Conservation (phyloP, 2,888 invertebrate species). For the Morinoia aosen region DNA sequence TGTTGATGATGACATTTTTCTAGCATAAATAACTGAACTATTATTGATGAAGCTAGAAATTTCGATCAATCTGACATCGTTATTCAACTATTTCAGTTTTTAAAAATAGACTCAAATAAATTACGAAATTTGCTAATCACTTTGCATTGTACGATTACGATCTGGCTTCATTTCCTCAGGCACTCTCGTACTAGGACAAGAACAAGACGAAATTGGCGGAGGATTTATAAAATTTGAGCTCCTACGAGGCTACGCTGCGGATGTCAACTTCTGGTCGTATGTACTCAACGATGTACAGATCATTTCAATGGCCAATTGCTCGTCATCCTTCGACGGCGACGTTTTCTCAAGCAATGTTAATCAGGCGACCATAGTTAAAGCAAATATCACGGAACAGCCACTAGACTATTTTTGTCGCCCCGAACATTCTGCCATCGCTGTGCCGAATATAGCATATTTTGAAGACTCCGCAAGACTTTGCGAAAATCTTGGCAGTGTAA, state of each 20-base stretch:
- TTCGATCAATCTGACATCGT: not conserved
- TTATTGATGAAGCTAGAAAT: not conserved
- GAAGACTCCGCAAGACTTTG: not conserved
- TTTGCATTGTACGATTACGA: not conserved
- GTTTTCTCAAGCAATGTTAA: not conserved
- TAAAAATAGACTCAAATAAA: not conserved
- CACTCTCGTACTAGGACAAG: constrained; percentile 41
- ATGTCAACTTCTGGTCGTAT: constrained; percentile 30
- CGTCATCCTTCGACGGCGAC: constrained; percentile 1
- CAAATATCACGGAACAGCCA: not conserved
- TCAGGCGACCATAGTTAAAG: not conserved
- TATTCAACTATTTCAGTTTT: not conserved
- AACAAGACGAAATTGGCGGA: constrained; percentile 14
- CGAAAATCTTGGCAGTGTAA: not conserved
- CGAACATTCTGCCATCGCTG: not conserved
- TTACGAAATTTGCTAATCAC: not conserved
- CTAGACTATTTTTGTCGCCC: not conserved
- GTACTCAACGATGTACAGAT: not conserved
- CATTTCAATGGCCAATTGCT: not conserved
- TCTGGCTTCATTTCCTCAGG: not conserved
- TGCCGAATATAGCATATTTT: not conserved
- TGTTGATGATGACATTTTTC: not conserved
- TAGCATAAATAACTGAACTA: not conserved
- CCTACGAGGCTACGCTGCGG: not conserved
- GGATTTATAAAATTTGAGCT: constrained; percentile 26